A percentile compares a stretch with the other conserved stretches of the same genome.
Conservation (phyloP, 2,113 vertebrate species). For the Aepyceros melampus region DNA sequence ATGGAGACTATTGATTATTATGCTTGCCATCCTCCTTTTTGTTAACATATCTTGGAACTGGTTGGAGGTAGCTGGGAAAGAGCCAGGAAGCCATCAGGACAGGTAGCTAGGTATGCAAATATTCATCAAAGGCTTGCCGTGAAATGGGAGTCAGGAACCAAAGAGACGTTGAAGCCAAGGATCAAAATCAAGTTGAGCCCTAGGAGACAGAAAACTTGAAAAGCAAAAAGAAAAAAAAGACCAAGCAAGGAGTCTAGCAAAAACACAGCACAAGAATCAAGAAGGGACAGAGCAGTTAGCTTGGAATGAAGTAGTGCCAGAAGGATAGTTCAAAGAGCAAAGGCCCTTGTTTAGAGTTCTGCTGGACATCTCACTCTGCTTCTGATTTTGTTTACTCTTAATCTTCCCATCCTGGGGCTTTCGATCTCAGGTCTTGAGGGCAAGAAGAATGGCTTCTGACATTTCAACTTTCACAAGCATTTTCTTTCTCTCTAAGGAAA, state of each 20-base stretch:
- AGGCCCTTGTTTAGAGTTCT: background rate
- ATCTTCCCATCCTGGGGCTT: background rate
- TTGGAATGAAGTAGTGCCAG: background rate
- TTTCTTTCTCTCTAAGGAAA: conserved; percentile 16
- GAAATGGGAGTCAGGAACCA: background rate
- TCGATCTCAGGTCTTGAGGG: background rate
- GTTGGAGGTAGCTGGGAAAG: background rate
- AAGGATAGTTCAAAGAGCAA: background rate
- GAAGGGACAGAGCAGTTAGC: background rate
- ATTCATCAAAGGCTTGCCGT: background rate
- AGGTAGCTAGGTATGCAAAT: background rate
- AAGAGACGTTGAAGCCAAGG: background rate
- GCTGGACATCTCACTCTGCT: background rate
- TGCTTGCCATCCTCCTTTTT: background rate
- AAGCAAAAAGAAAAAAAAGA: background rate
- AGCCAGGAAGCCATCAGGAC: background rate
- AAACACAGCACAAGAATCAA: background rate
- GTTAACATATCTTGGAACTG: background rate
- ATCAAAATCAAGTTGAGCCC: background rate
- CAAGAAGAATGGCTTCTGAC: conserved; percentile 1
- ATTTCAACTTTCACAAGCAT: conserved; percentile 31
- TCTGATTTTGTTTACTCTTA: conserved; percentile 2
- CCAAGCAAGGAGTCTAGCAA: background rate
- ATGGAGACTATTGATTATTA: background rate
- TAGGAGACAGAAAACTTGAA: background rate